phyloP scores from a whole-genome alignment of 2,113 vertebrate species.

The Crotalus helleri region DNA sequence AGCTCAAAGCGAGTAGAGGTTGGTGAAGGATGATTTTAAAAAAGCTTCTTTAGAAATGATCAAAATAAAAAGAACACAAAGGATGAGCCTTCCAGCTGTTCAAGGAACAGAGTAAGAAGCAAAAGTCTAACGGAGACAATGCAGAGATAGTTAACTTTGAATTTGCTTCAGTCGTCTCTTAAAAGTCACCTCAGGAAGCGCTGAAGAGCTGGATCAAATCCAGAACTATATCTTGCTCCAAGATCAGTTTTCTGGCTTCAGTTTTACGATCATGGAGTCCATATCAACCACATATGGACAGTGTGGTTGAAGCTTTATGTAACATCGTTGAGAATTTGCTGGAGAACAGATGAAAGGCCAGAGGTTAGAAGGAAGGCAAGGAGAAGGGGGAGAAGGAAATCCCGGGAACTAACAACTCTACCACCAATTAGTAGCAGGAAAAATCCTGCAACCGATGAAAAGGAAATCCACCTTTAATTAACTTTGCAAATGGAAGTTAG shows the following conservation, averaged over 20 bases:
- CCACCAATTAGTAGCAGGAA: no score
- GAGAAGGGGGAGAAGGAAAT: no score
- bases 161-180: neutral
- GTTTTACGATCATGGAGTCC: neutral
- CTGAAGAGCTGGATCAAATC: neutral
- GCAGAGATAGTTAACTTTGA: neutral
- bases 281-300: no score
- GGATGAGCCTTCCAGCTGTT: neutral
- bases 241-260: neutral
- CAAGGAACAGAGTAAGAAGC: neutral
- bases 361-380: no score
- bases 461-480: no score
- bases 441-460: no score
- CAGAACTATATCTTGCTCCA: neutral
- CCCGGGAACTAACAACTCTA: no score
- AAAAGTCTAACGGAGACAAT: neutral
- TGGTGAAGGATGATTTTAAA: neutral
- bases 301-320: no score
- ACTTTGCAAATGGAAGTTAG: no score
- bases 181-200: neutral
- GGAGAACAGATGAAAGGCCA: no score
- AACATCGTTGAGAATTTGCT: no score
- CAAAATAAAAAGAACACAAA: no score
- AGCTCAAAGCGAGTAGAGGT: neutral
- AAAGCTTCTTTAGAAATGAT: neutral